These are phyloP conservation scores for Strigamia maritima DNA, from an alignment of 2,888 invertebrate species.

Conservation along the genomic window DNA sequence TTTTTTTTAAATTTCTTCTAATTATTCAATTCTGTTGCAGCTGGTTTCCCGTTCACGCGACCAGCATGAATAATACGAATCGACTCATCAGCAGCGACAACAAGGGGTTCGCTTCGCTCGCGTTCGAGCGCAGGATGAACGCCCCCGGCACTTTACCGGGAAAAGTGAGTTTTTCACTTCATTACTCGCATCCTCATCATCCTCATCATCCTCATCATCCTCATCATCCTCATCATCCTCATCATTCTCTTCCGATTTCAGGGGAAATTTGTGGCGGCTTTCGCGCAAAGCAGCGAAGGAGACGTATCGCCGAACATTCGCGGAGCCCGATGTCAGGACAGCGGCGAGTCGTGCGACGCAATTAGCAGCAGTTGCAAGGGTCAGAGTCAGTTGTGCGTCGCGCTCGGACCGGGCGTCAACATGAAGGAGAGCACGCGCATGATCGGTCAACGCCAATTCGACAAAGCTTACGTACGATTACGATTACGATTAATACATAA, in stretches of 20 bases:
- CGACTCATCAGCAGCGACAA: slow-evolving; percentile 82
- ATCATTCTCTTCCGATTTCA: too few species aligned
- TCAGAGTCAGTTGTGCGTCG: slow-evolving; percentile 66
- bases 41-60: slow-evolving; percentile 92
- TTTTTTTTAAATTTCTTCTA: too few species aligned
- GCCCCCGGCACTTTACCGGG: slow-evolving; percentile 61
- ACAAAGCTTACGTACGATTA: slow-evolving; percentile 66
- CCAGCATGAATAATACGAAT: slow-evolving; percentile 94
- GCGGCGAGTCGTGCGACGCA: slow-evolving; percentile 72
- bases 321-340: slow-evolving; percentile 77
- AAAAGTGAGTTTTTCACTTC: slow-evolving; percentile 67
- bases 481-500: too few species aligned
- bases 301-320: slow-evolving; percentile 89
- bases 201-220: too few species aligned
- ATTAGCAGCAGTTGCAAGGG: slow-evolving; percentile 68
- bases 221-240: too few species aligned
- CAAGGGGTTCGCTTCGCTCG: slow-evolving; percentile 80
- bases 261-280: slow-evolving; percentile 84
- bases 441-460: slow-evolving; percentile 72
- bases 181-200: too few species aligned
- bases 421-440: slow-evolving; percentile 91
- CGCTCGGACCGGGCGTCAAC: slow-evolving; percentile 81
- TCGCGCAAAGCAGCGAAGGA: slow-evolving; percentile 86
- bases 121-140: slow-evolving; percentile 79
- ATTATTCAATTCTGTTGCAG: not conserved